Conservation (phyloP, 1,140 invertebrate genomes). For the Cydia fagiglandana region DNA sequence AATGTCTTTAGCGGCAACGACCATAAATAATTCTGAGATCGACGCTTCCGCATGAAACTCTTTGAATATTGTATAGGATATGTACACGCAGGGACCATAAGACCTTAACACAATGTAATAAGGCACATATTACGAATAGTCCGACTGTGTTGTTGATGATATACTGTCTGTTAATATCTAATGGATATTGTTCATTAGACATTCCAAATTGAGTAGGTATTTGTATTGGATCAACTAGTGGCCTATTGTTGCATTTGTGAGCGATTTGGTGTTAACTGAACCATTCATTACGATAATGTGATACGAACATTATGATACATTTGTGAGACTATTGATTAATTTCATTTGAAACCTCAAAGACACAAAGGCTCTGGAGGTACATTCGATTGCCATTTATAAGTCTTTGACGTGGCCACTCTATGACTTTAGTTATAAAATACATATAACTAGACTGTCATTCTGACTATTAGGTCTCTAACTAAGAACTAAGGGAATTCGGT, state of each 20-base stretch:
- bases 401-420: too few species aligned
- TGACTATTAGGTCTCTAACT: too few species aligned
- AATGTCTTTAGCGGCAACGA: conserved; percentile 1
- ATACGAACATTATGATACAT: neutral
- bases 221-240: conserved; percentile 1
- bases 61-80: conserved; percentile 18
- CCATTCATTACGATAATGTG: neutral
- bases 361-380: too few species aligned
- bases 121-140: neutral
- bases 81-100: neutral
- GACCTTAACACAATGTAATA: neutral
- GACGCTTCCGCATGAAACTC: conserved; percentile 21
- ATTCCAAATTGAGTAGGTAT: neutral
- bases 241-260: neutral
- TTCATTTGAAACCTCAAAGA: too few species aligned
- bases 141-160: neutral
- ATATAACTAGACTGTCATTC: too few species aligned
- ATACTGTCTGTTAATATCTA: conserved; percentile 1
- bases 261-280: neutral
- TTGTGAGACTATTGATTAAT: neutral
- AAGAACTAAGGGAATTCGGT: too few species aligned
- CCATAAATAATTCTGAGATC: conserved; percentile 21
- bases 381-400: too few species aligned
- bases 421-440: too few species aligned
- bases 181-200: conserved; percentile 23